Conservation (phyloP, 2,113 vertebrate genomes). For the Rhombomys opimus region DNA sequence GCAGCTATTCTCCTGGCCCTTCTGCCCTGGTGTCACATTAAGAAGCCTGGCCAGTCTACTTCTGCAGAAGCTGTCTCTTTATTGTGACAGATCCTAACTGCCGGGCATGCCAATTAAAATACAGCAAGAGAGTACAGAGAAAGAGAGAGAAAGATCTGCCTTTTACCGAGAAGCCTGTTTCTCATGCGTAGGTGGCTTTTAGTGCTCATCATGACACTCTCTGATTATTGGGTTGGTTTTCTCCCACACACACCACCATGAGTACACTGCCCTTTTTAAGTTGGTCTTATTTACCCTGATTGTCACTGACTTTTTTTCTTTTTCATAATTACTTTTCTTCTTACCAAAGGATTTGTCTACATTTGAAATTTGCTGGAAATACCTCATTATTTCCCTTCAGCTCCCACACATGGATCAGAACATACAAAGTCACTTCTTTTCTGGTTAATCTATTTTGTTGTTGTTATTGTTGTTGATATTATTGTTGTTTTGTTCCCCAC, state of each 20-base stretch:
- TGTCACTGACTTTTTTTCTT: neutral
- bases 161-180: neutral
- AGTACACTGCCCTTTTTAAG: neutral
- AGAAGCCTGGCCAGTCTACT: neutral
- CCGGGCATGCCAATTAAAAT: conserved; percentile 40
- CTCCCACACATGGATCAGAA: neutral
- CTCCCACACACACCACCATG: no score
- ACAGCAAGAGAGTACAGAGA: neutral
- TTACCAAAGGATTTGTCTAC: neutral
- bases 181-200: neutral
- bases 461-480: no score
- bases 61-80: conserved; percentile 34
- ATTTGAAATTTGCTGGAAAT: neutral
- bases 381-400: neutral
- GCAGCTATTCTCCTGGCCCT: neutral
- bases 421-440: neutral
- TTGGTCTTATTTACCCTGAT: neutral
- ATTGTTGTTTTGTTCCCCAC: neutral
- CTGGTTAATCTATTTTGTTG: neutral
- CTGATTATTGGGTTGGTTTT: neutral
- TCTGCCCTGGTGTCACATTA: conserved; percentile 8
- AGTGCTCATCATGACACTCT: no score
- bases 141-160: neutral
- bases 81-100: conserved; percentile 51
- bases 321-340: neutral